phyloP scores from a whole-genome alignment of 2,113 vertebrate genomes.

The Vimba vimba region DNA sequence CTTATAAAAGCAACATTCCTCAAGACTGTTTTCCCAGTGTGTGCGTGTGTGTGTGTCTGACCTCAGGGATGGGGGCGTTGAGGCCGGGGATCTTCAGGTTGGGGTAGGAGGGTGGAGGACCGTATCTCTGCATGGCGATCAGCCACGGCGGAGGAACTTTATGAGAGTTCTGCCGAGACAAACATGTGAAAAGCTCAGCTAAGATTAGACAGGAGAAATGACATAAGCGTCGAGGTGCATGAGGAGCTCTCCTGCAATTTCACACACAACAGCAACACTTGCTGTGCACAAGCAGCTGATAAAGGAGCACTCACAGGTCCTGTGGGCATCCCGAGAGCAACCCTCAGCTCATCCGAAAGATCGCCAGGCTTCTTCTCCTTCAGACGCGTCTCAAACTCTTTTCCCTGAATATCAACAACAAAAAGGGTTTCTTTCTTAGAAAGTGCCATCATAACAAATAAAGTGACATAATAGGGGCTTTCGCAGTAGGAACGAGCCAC shows the following conservation, averaged over 20 bases:
- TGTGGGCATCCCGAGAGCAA: conserved; percentile 91
- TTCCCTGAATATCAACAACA: conserved; percentile 76
- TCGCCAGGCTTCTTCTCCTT: conserved; percentile 96
- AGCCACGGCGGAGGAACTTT: conserved; percentile 93
- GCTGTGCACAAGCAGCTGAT: background rate
- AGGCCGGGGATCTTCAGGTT: conserved; percentile 91
- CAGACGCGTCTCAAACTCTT: conserved; percentile 91
- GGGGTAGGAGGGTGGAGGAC: conserved; percentile 90
- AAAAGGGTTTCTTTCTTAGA: background rate
- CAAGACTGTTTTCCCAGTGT: background rate
- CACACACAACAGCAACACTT: background rate
- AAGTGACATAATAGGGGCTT: background rate
- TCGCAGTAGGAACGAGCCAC: too few species aligned
- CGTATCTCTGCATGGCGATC: conserved; percentile 92
- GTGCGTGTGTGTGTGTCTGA: conserved; percentile 56
- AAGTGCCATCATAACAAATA: background rate
- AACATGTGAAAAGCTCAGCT: background rate
- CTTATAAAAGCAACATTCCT: background rate
- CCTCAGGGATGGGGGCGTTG: conserved; percentile 90
- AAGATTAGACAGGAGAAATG: background rate
- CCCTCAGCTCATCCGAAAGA: conserved; percentile 88
- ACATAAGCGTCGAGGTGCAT: background rate
- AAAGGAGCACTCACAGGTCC: conserved; percentile 80
- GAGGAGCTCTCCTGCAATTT: background rate
- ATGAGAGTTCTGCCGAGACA: conserved; percentile 82